Evolutionary conservation across 2,113 vertebrate species (phyloP).

Genomic region (Sphyrna mokarran): DNA sequence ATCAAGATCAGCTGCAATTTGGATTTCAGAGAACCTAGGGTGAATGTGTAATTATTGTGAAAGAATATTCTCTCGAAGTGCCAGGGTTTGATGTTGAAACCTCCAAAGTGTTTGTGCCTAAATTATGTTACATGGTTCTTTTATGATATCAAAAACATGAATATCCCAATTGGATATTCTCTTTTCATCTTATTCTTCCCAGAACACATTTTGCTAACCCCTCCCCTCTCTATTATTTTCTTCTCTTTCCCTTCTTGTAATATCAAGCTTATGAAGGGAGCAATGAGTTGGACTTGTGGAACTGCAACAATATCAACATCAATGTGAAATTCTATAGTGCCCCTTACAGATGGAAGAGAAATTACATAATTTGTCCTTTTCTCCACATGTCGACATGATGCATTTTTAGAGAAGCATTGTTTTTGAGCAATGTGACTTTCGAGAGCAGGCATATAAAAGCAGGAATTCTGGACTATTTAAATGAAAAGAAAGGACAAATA

Average conservation of each 20-base stretch:
- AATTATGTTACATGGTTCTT: not conserved
- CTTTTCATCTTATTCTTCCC: not conserved
- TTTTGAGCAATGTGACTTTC: no score
- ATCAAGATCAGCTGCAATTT: not conserved
- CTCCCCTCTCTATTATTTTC: not conserved
- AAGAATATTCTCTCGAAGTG: not conserved
- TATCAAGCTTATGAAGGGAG: not conserved
- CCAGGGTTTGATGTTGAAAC: not conserved
- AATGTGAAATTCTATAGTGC: not conserved
- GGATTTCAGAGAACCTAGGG: not conserved
- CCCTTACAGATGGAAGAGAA: no score
- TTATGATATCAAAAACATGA: conserved; percentile 1
- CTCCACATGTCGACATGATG: no score
- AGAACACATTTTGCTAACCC: no score
- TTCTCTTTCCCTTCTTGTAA: not conserved
- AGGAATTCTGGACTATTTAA: no score
- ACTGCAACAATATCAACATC: not conserved
- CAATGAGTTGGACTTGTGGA: not conserved
- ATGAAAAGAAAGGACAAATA: no score
- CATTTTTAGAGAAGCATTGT: no score
- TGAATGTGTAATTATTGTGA: not conserved
- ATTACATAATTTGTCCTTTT: no score
- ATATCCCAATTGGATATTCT: not conserved
- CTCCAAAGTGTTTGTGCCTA: not conserved
- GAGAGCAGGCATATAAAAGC: no score